Conservation (phyloP, 2,113 vertebrate species). For the Tetrax tetrax region DNA sequence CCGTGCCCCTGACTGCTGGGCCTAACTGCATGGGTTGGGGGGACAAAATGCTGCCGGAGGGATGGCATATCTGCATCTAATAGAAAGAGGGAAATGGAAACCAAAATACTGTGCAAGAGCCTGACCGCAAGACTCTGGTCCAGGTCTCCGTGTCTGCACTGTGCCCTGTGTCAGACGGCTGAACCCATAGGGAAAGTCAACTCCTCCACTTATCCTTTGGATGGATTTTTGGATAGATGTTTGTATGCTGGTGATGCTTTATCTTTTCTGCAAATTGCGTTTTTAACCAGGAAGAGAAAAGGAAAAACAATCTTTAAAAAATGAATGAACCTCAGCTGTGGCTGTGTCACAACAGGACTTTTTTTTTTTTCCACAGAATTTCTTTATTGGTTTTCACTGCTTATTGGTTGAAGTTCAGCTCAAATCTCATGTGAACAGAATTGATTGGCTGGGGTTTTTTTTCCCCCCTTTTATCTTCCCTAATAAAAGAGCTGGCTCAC, state of each 20-base stretch:
- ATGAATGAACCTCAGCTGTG: background rate
- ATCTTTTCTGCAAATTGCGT: background rate
- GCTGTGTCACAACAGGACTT: background rate
- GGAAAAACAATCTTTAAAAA: background rate
- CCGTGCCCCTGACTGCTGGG: background rate
- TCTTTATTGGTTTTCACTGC: conserved; percentile 13
- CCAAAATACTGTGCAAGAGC: background rate
- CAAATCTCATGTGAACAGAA: background rate
- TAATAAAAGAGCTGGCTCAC: background rate
- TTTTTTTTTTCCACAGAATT: background rate
- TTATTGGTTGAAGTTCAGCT: background rate
- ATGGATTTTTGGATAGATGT: background rate
- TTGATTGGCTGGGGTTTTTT: background rate
- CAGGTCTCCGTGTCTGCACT: background rate
- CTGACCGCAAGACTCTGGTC: background rate
- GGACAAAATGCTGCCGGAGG: background rate
- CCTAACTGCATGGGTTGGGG: too few relatives aligned
- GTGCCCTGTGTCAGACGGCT: background rate
- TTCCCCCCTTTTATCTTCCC: background rate
- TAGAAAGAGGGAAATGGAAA: background rate
- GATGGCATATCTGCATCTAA: background rate
- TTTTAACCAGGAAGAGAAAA: conserved; percentile 22
- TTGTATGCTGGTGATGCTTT: background rate
- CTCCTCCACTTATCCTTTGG: background rate
- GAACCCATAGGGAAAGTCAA: background rate